These are phyloP conservation scores for Cherax quadricarinatus DNA, from an alignment of 1,140 invertebrate species.

Conservation along the genomic window DNA sequence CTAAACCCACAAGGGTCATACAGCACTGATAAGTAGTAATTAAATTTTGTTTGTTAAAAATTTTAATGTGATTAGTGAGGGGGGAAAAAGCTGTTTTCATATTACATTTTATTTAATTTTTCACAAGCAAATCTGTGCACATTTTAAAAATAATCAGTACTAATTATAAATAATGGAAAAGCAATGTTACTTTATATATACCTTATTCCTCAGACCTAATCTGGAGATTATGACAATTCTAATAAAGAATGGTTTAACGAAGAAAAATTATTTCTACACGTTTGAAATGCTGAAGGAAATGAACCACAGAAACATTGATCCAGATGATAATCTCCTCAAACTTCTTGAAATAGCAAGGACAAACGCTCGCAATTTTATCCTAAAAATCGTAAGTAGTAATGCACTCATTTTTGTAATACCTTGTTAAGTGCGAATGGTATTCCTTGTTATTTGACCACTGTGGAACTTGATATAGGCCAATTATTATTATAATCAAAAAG, in stretches of 20 bases:
- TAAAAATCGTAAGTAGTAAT: conserved; percentile 17
- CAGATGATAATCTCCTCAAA: conserved; percentile 4
- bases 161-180: too few species aligned
- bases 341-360: background rate
- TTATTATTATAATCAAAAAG: too few species aligned
- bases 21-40: too few species aligned
- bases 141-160: too few species aligned
- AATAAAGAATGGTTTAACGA: conserved; percentile 33
- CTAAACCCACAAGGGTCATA: too few species aligned
- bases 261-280: conserved; percentile 25
- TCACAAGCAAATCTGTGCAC: too few species aligned
- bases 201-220: conserved; percentile 31
- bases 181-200: background rate
- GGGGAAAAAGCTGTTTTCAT: too few species aligned
- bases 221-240: conserved; percentile 38
- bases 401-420: too few species aligned
- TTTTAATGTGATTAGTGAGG: background rate
- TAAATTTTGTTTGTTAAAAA: too few species aligned
- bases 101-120: too few species aligned
- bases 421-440: too few species aligned
- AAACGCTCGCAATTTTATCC: conserved; percentile 8
- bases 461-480: background rate
- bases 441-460: too few species aligned
- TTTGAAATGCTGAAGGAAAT: conserved; percentile 26
- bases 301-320: background rate